These are phyloP conservation scores for Egretta garzetta DNA, from an alignment of 2,113 vertebrate genomes.

Conservation along the genomic window DNA sequence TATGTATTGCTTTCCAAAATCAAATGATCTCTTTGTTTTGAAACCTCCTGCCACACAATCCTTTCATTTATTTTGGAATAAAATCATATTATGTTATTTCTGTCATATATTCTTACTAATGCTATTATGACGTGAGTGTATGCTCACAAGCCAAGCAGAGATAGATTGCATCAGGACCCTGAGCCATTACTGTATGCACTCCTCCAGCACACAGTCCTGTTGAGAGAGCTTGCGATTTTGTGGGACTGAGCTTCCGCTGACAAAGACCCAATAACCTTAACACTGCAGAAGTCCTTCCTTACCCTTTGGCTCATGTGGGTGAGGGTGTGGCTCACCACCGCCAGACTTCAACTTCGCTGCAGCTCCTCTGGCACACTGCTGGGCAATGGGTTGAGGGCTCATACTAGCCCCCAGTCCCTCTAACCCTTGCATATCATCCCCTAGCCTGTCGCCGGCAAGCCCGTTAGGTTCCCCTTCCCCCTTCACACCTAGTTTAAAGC, in stretches of 20 bases:
- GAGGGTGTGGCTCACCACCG: no score
- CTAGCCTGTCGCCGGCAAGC: no score
- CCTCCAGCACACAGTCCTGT: background rate
- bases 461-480: no score
- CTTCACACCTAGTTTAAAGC: no score
- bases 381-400: no score
- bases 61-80: slow-evolving; percentile 6
- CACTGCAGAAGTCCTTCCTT: background rate
- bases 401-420: no score
- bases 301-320: background rate
- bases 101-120: slow-evolving; percentile 35
- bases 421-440: no score
- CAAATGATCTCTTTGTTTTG: background rate
- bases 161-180: background rate
- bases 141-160: background rate
- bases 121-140: background rate
- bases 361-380: no score
- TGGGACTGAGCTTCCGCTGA: background rate
- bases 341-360: no score
- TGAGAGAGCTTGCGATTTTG: background rate
- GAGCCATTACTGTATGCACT: background rate
- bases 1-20: background rate
- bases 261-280: background rate
- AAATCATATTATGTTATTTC: slow-evolving; percentile 8
- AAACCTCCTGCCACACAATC: background rate